phyloP scores from a whole-genome alignment of 2,888 invertebrate genomes.

The Gisinianus flammeolus region DNA sequence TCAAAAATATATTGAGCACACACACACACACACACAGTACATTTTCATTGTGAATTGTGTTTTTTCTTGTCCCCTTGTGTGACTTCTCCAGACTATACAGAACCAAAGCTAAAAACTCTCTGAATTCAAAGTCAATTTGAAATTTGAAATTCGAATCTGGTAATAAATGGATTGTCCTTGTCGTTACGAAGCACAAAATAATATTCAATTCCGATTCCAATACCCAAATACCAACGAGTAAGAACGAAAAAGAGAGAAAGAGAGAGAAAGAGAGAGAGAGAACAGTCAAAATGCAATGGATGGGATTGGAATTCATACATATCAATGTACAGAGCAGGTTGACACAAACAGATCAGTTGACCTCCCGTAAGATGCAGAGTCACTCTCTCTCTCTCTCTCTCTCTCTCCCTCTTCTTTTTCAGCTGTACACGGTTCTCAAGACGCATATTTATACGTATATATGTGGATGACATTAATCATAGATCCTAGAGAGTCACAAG shows the following conservation, averaged over 20 bases:
- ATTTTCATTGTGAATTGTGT: too few relatives aligned
- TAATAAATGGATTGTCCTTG: conserved; percentile 52
- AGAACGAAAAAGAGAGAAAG: neutral
- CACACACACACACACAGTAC: too few relatives aligned
- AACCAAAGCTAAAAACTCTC: too few relatives aligned
- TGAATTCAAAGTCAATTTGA: too few relatives aligned
- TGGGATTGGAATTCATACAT: neutral
- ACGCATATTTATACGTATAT: neutral
- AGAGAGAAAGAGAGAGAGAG: neutral
- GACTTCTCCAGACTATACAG: too few relatives aligned
- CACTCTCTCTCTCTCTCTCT: conserved; percentile 30
- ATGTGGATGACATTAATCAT: conserved; percentile 12
- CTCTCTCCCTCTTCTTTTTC: too few relatives aligned
- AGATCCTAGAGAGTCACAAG: too few relatives aligned
- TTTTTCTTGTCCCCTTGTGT: too few relatives aligned
- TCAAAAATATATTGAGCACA: too few relatives aligned
- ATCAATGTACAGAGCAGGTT: conserved; percentile 12
- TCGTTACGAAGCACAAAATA: conserved; percentile 51
- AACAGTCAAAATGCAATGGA: neutral
- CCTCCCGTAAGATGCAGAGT: conserved; percentile 55
- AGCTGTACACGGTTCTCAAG: neutral
- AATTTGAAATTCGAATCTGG: neutral
- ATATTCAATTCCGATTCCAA: conserved; percentile 13
- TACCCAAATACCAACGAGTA: too few relatives aligned
- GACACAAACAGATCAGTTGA: conserved; percentile 55